Conservation (phyloP, 2,888 invertebrate species). For the Microctonus hyperodae region DNA sequence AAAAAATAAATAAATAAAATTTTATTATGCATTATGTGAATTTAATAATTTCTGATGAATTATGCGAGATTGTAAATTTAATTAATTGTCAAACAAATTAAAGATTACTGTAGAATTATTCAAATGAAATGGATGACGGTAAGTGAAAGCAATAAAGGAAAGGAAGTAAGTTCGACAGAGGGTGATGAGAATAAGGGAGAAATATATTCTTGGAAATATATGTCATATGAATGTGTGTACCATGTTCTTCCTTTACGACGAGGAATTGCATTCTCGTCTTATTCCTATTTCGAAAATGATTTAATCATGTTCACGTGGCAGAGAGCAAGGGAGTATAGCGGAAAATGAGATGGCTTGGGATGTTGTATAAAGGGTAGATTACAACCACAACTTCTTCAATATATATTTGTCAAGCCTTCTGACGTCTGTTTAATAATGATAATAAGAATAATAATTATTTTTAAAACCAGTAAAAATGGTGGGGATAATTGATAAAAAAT, state of each 20-base stretch:
- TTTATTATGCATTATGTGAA: neutral
- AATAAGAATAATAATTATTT: neutral
- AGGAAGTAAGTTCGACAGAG: neutral
- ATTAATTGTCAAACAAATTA: neutral
- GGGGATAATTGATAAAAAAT: too few species aligned
- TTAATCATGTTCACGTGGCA: neutral
- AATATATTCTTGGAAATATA: neutral
- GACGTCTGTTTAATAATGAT: neutral
- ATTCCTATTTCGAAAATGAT: neutral
- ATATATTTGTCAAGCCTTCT: neutral
- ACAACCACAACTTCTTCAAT: neutral
- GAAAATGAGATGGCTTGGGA: neutral
- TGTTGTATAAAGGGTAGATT: neutral
- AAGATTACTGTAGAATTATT: slow-evolving; percentile 31
- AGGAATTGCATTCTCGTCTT: neutral
- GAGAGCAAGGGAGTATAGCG: neutral
- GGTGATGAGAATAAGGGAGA: neutral
- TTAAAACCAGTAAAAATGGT: too few species aligned
- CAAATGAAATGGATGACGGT: neutral
- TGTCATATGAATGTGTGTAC: too few species aligned
- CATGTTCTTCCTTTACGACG: neutral
- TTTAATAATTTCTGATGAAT: too few species aligned
- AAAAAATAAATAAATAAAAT: too few species aligned
- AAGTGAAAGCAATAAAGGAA: slow-evolving; percentile 1
- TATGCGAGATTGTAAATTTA: too few species aligned